Conservation (phyloP, 1,140 invertebrate species). For the Drosophila sucinea region DNA sequence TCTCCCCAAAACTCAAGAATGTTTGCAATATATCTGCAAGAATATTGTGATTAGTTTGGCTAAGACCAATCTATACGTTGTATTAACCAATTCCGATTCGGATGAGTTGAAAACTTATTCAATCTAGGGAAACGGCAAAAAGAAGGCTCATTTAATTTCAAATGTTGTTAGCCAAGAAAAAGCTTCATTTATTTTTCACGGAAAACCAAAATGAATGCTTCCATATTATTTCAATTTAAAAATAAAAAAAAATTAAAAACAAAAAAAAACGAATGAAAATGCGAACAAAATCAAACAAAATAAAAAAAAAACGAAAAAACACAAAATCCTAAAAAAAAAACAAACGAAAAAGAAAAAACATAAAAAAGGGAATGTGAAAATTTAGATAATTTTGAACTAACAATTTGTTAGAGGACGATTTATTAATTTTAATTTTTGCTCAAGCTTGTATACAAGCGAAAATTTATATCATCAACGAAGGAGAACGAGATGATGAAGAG, state of each 20-base stretch:
- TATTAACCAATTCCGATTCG: constrained; percentile 65
- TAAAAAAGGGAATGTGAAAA: constrained; percentile 47
- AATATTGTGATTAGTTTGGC: constrained; percentile 70
- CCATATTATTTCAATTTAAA: constrained; percentile 26
- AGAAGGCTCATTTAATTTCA: constrained; percentile 34
- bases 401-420: constrained; percentile 40
- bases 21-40: constrained; percentile 15
- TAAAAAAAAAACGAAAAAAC: constrained; percentile 51
- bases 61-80: constrained; percentile 45
- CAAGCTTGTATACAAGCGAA: constrained; percentile 28
- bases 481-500: background rate
- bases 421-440: constrained; percentile 38
- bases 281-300: constrained; percentile 55
- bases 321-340: constrained; percentile 39
- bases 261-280: constrained; percentile 39
- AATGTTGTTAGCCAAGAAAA: constrained; percentile 43
- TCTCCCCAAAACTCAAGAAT: constrained; percentile 21
- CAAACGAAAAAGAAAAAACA: constrained; percentile 59
- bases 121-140: constrained; percentile 19
- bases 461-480: background rate
- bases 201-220: constrained; percentile 69
- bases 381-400: constrained; percentile 62
- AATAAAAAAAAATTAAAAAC: constrained; percentile 40
- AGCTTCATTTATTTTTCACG: constrained; percentile 75
- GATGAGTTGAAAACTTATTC: constrained; percentile 66